Evolutionary conservation across 1,140 invertebrate genomes (phyloP), one percentile per base, ranked within the genome.

Genomic region (Triops cancriformis): DNA sequence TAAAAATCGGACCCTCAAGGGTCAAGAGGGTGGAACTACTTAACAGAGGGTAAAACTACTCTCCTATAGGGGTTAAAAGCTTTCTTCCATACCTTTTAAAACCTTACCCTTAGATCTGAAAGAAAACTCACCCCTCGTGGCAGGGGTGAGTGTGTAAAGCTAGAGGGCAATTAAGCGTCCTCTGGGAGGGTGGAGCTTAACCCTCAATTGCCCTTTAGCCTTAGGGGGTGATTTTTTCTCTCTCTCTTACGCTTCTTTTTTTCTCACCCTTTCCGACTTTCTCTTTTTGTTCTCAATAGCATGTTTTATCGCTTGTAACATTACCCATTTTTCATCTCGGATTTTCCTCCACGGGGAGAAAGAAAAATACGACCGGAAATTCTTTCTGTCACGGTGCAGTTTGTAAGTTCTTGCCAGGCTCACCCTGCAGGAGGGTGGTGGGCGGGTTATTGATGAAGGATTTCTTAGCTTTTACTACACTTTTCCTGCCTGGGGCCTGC

Each of bases 221-320:
- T 64, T 64, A 12, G 9, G 51, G 14, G 14, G 5, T n/a, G 51
- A 45, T 45, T 64, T 18, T 64, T 64, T 64, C 23, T 64, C 23
- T n/a, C n/a, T n/a, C 6, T 64, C 14, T 2, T 64, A n/a, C 23
- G 51, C 18, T 64, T 1, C 3, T 14, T 4, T 64, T 64, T 64
- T 23, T 64, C 2, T 23, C 2, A 23, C 51, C 23, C 23, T 18
- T 64, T 64, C 51, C 23, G 14, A 0, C 23, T 23, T 64, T 64
- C 51, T 64, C 51, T 23, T 23, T 64, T 64, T 23, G 23, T 23
- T 64, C 51, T 5, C 23, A 64, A 7, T 37, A 37, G 18, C 51
- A 64, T 64, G 51, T 64, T 64, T 64, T 64, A 64, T 64, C 51
- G 51, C 51, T 64, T 64, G 51, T 64, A 64, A 64, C 51, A 64